These are phyloP conservation scores for Myopa tessellatipennis DNA, from an alignment of 2,888 invertebrate species.

Conservation along the genomic window DNA sequence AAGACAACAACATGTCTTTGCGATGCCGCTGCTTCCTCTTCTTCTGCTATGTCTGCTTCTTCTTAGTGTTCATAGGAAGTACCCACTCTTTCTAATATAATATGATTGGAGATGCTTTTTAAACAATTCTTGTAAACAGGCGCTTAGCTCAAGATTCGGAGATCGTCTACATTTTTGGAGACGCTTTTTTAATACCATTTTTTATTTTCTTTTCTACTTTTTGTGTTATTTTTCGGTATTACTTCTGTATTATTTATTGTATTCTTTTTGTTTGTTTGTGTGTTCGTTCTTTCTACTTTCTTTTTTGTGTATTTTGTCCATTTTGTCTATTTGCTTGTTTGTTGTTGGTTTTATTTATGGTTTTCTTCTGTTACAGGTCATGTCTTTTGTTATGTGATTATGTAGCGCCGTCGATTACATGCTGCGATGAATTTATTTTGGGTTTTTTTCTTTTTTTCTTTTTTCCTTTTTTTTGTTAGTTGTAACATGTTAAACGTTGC, in stretches of 20 bases:
- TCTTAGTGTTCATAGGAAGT: not conserved
- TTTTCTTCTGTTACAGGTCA: conserved; percentile 27
- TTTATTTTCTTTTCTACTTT: not conserved
- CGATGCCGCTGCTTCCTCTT: not conserved
- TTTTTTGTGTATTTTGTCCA: not conserved
- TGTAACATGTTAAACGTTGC: conserved; percentile 11
- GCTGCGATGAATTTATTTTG: conserved; percentile 47
- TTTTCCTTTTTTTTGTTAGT: not conserved
- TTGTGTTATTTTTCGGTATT: not conserved
- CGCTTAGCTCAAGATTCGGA: conserved; percentile 5
- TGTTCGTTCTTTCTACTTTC: not conserved
- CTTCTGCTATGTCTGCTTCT: not conserved
- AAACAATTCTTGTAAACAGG: conserved; percentile 9
- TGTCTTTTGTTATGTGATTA: conserved; percentile 50
- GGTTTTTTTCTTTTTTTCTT: too few relatives aligned
- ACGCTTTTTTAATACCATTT: not conserved
- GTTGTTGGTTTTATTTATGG: not conserved
- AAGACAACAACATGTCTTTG: not conserved
- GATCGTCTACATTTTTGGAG: not conserved
- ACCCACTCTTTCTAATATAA: not conserved
- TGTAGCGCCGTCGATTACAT: conserved; percentile 50
- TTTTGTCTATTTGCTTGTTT: not conserved
- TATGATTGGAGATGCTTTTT: not conserved
- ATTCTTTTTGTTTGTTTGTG: too few relatives aligned
- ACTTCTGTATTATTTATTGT: not conserved